phyloP scores from a whole-genome alignment of 2,888 invertebrate species.

The Cheilosia impressa region DNA sequence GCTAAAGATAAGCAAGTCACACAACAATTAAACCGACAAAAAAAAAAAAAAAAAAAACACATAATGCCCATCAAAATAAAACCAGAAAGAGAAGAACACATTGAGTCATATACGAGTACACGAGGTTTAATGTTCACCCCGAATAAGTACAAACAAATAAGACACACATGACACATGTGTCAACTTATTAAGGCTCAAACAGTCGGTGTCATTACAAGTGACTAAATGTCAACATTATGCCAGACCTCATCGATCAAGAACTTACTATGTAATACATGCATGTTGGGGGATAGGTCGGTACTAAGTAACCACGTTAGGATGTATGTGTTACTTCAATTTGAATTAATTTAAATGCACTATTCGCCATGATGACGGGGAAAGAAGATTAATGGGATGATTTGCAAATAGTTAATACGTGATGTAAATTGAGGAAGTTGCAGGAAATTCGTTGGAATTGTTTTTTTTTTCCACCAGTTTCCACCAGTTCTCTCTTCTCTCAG shows the following conservation, averaged over 20 bases:
- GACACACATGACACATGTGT: background rate
- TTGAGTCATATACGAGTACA: background rate
- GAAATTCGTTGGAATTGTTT: background rate
- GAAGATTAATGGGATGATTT: constrained; percentile 18
- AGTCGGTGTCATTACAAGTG: background rate
- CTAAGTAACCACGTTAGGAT: background rate
- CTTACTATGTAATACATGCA: background rate
- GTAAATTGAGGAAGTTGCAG: constrained; percentile 20
- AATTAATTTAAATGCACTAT: constrained; percentile 15
- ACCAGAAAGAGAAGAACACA: too few species aligned
- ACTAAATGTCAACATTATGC: constrained; percentile 12
- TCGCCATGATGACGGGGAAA: background rate
- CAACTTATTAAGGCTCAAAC: background rate
- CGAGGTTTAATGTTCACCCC: background rate
- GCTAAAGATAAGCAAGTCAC: too few species aligned
- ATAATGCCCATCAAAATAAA: too few species aligned
- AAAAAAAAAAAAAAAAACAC: too few species aligned
- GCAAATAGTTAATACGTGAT: constrained; percentile 5
- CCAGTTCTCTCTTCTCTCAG: too few species aligned
- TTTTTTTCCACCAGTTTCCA: background rate
- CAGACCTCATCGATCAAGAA: background rate
- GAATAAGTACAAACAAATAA: background rate
- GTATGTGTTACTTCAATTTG: too few species aligned
- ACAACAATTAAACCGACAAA: too few species aligned
- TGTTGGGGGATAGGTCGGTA: too few species aligned